These are phyloP conservation scores for Sinonovacula constricta DNA, from an alignment of 1,140 invertebrate genomes.

Conservation along the genomic window DNA sequence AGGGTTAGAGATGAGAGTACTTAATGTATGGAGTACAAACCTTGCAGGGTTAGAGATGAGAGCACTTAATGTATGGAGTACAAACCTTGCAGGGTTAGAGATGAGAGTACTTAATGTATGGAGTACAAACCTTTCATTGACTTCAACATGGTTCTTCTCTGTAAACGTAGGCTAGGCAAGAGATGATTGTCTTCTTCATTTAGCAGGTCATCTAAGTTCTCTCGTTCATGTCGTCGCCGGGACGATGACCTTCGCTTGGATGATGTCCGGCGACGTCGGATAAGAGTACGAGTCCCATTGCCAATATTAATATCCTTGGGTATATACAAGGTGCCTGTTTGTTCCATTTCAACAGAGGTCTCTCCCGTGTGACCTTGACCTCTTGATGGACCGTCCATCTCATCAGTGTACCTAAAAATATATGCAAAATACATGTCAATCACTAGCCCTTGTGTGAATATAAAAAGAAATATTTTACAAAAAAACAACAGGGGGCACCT, in stretches of 20 bases:
- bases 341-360: neutral
- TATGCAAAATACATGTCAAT: too few relatives aligned
- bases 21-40: too few relatives aligned
- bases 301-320: neutral
- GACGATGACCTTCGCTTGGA: neutral
- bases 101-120: too few relatives aligned
- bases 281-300: neutral
- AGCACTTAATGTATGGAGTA: too few relatives aligned
- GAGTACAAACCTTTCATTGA: neutral
- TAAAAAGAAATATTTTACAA: too few relatives aligned
- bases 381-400: neutral
- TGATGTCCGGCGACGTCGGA: neutral
- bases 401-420: neutral
- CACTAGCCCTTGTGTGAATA: too few relatives aligned
- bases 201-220: neutral
- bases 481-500: too few relatives aligned
- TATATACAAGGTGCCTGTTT: neutral
- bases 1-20: too few relatives aligned
- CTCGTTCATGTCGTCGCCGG: neutral
- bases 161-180: neutral
- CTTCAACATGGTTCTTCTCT: neutral
- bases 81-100: too few relatives aligned
- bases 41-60: too few relatives aligned
- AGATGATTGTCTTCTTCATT: neutral
- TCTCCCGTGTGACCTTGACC: neutral